Conservation (phyloP, 2,888 invertebrate genomes). For the Epirrhoe tristata region DNA sequence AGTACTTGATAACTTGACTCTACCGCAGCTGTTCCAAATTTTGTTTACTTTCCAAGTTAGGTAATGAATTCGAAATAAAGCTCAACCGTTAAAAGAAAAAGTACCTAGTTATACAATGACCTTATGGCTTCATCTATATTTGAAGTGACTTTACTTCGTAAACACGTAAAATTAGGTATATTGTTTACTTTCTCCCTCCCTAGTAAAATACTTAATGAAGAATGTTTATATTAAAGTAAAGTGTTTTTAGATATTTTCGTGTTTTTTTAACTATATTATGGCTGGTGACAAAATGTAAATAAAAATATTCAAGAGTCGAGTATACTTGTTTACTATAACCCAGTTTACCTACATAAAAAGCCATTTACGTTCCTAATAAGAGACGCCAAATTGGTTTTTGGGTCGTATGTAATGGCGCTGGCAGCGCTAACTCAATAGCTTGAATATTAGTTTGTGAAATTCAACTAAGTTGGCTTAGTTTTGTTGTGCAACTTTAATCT, state of each 20-base stretch:
- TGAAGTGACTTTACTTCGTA: constrained; percentile 3
- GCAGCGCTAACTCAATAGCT: constrained; percentile 29
- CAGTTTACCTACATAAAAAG: constrained; percentile 37
- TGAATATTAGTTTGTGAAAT: constrained; percentile 4
- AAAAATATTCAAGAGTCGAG: neutral
- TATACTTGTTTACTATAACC: constrained; percentile 5
- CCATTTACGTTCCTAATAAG: constrained; percentile 41
- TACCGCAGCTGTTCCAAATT: constrained; percentile 42
- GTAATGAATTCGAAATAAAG: constrained; percentile 19
- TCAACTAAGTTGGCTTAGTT: neutral
- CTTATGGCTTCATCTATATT: neutral
- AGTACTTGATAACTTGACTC: constrained; percentile 26
- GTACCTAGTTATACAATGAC: neutral
- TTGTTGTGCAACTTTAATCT: no score
- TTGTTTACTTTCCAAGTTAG: constrained; percentile 40
- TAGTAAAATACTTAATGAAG: no score
- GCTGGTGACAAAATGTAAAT: no score
- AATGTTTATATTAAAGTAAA: no score
- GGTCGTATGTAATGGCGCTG: constrained; percentile 23
- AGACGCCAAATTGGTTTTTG: constrained; percentile 43
- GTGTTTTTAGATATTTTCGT: no score
- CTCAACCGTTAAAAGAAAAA: neutral
- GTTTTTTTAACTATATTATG: no score
- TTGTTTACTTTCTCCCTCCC: no score
- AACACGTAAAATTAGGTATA: no score